phyloP scores from a whole-genome alignment of 1,140 invertebrate genomes.

The Lethrus apterus region DNA sequence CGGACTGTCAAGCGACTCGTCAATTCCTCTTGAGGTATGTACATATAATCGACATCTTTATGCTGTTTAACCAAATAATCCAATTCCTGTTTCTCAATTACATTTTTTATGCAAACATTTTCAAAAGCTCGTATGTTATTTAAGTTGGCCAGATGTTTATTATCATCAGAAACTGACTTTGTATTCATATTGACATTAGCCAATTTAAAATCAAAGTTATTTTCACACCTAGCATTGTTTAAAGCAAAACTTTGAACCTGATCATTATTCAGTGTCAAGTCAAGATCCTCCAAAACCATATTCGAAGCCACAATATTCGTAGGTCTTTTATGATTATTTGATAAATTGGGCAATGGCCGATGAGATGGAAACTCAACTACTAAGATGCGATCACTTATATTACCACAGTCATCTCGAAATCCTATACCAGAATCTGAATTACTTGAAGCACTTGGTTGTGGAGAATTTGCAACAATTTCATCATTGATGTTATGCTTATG shows the following conservation, averaged over 20 bases:
- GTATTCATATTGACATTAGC: neutral
- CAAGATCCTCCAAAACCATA: slow-evolving; percentile 26
- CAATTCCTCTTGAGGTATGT: too few relatives aligned
- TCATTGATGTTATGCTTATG: slow-evolving; percentile 16
- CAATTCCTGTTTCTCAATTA: slow-evolving; percentile 1
- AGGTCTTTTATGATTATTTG: slow-evolving; percentile 32
- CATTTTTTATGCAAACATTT: slow-evolving; percentile 19
- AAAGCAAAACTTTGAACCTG: slow-evolving; percentile 13
- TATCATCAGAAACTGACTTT: slow-evolving; percentile 8
- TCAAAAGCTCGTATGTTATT: slow-evolving; percentile 35
- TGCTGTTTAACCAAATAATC: neutral
- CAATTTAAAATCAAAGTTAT: slow-evolving; percentile 13
- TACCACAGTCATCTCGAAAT: slow-evolving; percentile 67
- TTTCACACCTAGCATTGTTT: slow-evolving; percentile 21
- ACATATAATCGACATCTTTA: neutral
- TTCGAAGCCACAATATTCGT: slow-evolving; percentile 29
- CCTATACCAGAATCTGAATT: slow-evolving; percentile 94
- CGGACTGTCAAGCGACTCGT: slow-evolving; percentile 22
- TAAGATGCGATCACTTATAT: slow-evolving; percentile 72
- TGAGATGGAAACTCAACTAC: slow-evolving; percentile 66
- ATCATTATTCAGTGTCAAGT: slow-evolving; percentile 23
- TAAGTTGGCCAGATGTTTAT: slow-evolving; percentile 27
- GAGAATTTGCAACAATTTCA: slow-evolving; percentile 55
- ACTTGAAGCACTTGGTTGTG: slow-evolving; percentile 80
- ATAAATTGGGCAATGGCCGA: slow-evolving; percentile 24